Conservation (phyloP, 2,113 vertebrate species). For the Calyptomena viridis region DNA sequence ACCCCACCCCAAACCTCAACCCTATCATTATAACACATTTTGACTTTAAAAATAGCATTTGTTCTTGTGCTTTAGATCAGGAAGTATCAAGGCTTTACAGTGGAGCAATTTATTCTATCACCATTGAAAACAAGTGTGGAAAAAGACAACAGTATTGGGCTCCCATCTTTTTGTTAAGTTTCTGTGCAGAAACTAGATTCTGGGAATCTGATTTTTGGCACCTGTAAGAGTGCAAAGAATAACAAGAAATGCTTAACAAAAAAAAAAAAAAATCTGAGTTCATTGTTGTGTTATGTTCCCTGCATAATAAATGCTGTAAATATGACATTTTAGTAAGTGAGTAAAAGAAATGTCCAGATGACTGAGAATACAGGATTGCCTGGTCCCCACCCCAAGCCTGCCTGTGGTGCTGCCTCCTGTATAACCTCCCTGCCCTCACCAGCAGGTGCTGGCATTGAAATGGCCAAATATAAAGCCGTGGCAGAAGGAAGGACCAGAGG, state of each 20-base stretch:
- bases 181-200: background rate
- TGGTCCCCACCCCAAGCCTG: rapidly evolving
- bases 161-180: background rate
- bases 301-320: background rate
- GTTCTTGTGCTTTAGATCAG: background rate
- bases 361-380: background rate
- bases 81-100: background rate
- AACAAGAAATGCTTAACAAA: background rate
- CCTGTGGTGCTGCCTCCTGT: rapidly evolving
- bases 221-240: background rate
- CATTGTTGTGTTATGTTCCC: background rate
- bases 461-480: rapidly evolving
- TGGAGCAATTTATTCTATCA: background rate
- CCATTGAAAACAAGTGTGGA: background rate
- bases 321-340: background rate
- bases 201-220: background rate
- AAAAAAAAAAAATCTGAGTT: background rate
- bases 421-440: background rate
- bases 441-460: background rate
- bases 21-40: slow-evolving; percentile 32
- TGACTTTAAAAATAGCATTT: slow-evolving; percentile 41
- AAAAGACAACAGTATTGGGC: background rate
- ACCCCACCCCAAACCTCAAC: background rate
- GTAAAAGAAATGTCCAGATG: background rate
- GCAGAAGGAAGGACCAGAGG: background rate